These are phyloP conservation scores for Phenganax stokvisi DNA, from an alignment of 92 coral and sea anemone species.

Conservation along the genomic window DNA sequence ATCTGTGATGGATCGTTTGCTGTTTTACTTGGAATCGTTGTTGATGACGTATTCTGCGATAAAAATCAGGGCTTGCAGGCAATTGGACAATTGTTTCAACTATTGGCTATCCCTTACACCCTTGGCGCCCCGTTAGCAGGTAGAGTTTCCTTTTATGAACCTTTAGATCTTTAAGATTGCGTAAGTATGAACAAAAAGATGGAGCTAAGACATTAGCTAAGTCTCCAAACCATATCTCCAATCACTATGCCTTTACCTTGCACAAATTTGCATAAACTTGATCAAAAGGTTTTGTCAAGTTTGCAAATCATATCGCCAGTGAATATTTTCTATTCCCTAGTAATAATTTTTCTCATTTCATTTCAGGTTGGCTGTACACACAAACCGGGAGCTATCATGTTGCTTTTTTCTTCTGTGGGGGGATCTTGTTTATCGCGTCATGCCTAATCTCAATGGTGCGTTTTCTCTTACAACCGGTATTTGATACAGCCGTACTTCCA, in stretches of 20 bases:
- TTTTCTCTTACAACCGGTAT: neutral
- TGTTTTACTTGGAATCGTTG: conserved; percentile 11
- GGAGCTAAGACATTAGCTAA: neutral
- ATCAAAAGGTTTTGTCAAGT: neutral
- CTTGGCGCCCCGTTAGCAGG: conserved; percentile 37
- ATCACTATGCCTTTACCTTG: neutral
- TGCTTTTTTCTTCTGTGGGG: conserved; percentile 21
- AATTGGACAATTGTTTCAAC: conserved; percentile 16
- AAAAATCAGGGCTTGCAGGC: conserved; percentile 16
- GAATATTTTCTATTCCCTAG: neutral
- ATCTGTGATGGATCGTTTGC: conserved; percentile 7
- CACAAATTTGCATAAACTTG: neutral
- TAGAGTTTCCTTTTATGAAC: neutral
- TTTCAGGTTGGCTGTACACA: conserved; percentile 25
- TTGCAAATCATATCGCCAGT: neutral
- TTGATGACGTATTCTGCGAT: conserved; percentile 27
- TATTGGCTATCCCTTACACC: conserved; percentile 12
- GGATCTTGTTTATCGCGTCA: conserved; percentile 15
- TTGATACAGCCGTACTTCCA: conserved; percentile 1
- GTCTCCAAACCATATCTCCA: too few species aligned
- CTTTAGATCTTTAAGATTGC: neutral
- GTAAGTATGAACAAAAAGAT: neutral
- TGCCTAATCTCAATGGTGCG: conserved; percentile 17
- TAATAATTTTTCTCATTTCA: too few species aligned
- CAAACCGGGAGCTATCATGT: conserved; percentile 17